These are phyloP conservation scores for Eriocheir sinensis DNA, from an alignment of 1,140 invertebrate genomes.

Conservation along the genomic window DNA sequence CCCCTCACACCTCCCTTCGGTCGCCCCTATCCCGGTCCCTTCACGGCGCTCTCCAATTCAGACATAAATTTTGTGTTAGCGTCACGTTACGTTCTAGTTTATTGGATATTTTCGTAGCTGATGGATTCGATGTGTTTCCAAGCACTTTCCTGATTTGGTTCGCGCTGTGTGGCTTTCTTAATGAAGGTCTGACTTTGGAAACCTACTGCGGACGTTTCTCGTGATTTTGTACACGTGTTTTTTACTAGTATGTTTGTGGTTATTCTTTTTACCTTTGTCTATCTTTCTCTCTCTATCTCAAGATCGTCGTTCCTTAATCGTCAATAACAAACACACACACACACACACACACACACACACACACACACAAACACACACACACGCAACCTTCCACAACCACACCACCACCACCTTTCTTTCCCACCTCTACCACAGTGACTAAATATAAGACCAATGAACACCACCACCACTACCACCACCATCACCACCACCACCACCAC, in stretches of 20 bases:
- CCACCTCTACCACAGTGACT: neutral
- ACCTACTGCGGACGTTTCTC: too few species aligned
- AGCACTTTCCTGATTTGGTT: neutral
- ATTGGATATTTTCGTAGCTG: neutral
- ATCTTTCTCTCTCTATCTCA: neutral
- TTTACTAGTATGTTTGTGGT: too few species aligned
- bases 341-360: too few species aligned
- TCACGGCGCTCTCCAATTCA: neutral
- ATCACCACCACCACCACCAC: neutral
- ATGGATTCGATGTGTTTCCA: neutral
- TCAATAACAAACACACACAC: too few species aligned
- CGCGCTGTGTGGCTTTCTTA: neutral
- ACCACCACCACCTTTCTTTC: neutral
- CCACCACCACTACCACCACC: neutral
- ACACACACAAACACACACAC: neutral
- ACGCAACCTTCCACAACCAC: neutral
- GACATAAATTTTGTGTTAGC: slow-evolving; percentile 7
- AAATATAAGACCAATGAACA: neutral
- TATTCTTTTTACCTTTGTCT: neutral
- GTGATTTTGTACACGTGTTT: too few species aligned
- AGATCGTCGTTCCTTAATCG: neutral
- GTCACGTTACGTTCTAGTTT: slow-evolving; percentile 5
- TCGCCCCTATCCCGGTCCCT: neutral
- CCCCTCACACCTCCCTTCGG: neutral
- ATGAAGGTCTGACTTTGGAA: too few species aligned